These are phyloP conservation scores for Hypercompe scribonia DNA, from an alignment of 2,888 invertebrate genomes.

Conservation along the genomic window DNA sequence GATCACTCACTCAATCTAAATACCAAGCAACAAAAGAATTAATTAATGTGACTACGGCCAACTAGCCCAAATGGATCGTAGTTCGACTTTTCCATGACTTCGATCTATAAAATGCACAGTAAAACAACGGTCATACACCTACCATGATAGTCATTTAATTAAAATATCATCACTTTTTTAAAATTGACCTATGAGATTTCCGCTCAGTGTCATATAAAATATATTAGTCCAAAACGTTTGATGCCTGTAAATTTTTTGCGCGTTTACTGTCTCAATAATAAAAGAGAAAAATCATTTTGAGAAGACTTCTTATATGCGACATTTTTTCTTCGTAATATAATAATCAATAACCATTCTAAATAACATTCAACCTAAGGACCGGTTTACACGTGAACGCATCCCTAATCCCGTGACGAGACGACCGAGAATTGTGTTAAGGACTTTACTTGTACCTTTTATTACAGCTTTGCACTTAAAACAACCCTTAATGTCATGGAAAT, in stretches of 20 bases:
- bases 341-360: constrained; percentile 49
- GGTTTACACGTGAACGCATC: constrained; percentile 71
- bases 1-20: background rate
- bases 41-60: no score
- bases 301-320: background rate
- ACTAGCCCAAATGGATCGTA: no score
- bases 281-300: background rate
- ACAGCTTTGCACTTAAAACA: constrained; percentile 6
- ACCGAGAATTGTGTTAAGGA: constrained; percentile 75
- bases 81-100: no score
- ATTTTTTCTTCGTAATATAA: constrained; percentile 19
- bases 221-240: no score
- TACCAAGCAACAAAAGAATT: background rate
- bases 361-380: constrained; percentile 56
- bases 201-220: no score
- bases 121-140: no score
- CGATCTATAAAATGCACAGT: no score
- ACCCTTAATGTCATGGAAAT: rapidly evolving
- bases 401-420: constrained; percentile 66
- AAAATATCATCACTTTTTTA: no score
- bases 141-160: no score
- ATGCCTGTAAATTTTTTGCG: no score
- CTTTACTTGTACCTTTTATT: constrained; percentile 46
- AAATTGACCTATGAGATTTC: no score
- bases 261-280: no score